Percentiles rank a stretch among this genome's conserved stretches.
These are phyloP conservation scores for Bucco capensis DNA, from an alignment of 2,113 vertebrate genomes.

Conservation along the genomic window DNA sequence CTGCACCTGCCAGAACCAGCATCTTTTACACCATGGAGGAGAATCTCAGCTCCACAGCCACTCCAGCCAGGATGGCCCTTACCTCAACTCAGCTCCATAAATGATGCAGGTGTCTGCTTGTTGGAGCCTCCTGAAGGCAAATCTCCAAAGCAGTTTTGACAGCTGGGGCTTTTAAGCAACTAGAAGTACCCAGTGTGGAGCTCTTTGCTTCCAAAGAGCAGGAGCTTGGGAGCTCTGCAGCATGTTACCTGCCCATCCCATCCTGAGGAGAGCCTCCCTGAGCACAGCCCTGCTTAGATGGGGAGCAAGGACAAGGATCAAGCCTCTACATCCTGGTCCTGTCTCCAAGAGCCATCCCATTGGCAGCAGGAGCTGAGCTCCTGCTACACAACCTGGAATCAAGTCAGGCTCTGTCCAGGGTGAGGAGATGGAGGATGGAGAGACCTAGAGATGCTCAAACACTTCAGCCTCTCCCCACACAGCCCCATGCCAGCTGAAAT, in stretches of 20 bases:
- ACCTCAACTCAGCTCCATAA: slow-evolving; percentile 48
- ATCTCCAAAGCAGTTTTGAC: slow-evolving; percentile 64
- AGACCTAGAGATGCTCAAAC: neutral
- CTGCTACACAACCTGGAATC: neutral
- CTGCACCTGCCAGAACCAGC: rapidly evolving
- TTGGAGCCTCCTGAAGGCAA: slow-evolving; percentile 35
- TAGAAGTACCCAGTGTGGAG: slow-evolving; percentile 22
- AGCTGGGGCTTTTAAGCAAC: slow-evolving; percentile 63
- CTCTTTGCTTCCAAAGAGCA: neutral
- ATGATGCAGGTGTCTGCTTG: slow-evolving; percentile 48
- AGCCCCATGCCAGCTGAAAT: neutral
- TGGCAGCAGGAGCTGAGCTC: rapidly evolving
- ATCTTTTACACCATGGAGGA: neutral
- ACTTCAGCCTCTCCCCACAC: neutral
- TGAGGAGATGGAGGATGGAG: neutral
- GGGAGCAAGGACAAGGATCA: neutral
- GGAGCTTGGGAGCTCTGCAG: neutral
- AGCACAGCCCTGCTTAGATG: rapidly evolving
- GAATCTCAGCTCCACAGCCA: neutral
- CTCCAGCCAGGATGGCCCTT: neutral
- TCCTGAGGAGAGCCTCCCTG: neutral
- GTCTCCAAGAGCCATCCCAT: neutral
- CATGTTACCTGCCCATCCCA: neutral
- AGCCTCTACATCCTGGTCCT: rapidly evolving
- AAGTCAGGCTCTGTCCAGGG: neutral